Evolutionary conservation across 2,888 invertebrate species (phyloP).

Genomic region (Noctua pronuba): DNA sequence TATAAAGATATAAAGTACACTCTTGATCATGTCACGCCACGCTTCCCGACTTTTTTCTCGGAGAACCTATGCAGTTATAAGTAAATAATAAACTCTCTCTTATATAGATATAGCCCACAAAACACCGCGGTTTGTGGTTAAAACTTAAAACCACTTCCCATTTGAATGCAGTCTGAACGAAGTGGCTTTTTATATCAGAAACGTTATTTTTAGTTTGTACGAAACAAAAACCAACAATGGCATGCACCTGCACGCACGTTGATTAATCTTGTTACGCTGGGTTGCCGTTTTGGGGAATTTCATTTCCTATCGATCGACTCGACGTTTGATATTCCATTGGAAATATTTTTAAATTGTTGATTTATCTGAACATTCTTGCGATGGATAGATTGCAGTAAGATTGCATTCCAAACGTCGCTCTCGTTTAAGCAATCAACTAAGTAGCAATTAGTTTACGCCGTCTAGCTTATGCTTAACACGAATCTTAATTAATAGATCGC

Average conservation of each 20-base stretch:
- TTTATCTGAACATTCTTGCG: background rate
- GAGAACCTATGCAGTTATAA: background rate
- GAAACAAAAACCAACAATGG: background rate
- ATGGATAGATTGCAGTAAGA: background rate
- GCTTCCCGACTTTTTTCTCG: background rate
- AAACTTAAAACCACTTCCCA: slow-evolving; percentile 1
- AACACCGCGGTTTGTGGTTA: background rate
- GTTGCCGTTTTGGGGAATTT: background rate
- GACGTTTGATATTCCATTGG: background rate
- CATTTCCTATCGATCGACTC: background rate
- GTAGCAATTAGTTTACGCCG: background rate
- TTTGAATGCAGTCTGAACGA: background rate
- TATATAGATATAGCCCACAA: background rate
- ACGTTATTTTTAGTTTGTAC: background rate
- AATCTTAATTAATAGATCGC: background rate
- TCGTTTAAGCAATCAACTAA: background rate
- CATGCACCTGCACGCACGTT: slow-evolving; percentile 4
- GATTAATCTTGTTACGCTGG: background rate
- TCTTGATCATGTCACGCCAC: background rate
- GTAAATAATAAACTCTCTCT: background rate
- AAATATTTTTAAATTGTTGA: background rate
- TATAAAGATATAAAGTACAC: background rate
- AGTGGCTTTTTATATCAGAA: background rate
- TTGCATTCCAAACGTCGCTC: background rate
- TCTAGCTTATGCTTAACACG: background rate